Percentiles rank a stretch among this genome's conserved stretches.
These are phyloP conservation scores for Andrena bucephala DNA, from an alignment of 2,888 invertebrate genomes.

Conservation along the genomic window DNA sequence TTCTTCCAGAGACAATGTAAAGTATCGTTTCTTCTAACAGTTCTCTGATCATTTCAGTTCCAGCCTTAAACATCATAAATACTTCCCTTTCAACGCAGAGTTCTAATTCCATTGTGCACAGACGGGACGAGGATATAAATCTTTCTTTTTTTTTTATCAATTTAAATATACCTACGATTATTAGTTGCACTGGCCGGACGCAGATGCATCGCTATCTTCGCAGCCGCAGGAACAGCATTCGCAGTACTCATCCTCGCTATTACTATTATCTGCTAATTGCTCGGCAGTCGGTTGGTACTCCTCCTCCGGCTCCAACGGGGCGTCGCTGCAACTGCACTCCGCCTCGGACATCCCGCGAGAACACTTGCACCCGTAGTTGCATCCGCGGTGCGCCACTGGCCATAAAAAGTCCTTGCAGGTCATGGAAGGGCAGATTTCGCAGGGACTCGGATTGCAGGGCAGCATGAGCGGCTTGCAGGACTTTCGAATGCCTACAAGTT, in stretches of 20 bases:
- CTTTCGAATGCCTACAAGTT: slow-evolving; percentile 32
- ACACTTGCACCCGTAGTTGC: slow-evolving; percentile 70
- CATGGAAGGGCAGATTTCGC: slow-evolving; percentile 47
- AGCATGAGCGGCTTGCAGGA: slow-evolving; percentile 15
- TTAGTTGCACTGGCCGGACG: slow-evolving; percentile 35
- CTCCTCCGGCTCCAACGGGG: slow-evolving; percentile 32
- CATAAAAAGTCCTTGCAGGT: slow-evolving; percentile 13
- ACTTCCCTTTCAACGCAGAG: slow-evolving; percentile 17
- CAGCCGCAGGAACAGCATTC: slow-evolving; percentile 75
- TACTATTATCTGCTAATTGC: slow-evolving; percentile 45
- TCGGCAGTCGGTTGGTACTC: slow-evolving; percentile 48
- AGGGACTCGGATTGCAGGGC: slow-evolving; percentile 16
- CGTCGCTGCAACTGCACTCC: slow-evolving; percentile 68
- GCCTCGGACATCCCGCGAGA: slow-evolving; percentile 52
- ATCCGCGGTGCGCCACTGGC: slow-evolving; percentile 47
- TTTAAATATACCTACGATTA: not conserved
- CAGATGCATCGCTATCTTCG: slow-evolving; percentile 45
- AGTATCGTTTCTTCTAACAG: not conserved
- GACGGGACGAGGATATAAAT: not conserved
- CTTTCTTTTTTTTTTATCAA: not conserved
- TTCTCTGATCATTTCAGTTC: slow-evolving; percentile 4
- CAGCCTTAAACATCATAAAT: not conserved
- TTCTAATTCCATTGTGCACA: not conserved
- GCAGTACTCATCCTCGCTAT: slow-evolving; percentile 75
- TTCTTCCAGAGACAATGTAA: not conserved